These are phyloP conservation scores for Ischnura elegans DNA, from an alignment of 2,888 invertebrate genomes.

Conservation along the genomic window DNA sequence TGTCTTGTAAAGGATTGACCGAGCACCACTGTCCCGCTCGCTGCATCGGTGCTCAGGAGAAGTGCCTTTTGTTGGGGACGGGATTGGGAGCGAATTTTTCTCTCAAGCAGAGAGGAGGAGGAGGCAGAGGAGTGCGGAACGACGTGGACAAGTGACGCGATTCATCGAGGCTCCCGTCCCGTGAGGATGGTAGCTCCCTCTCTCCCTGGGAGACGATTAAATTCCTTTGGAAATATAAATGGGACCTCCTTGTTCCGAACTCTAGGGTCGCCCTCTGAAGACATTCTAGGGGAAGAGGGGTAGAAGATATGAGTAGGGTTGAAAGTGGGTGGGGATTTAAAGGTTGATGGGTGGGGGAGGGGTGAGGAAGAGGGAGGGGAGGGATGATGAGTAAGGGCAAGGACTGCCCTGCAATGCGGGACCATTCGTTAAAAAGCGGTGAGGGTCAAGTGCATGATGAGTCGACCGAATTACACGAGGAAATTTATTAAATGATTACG, in stretches of 20 bases:
- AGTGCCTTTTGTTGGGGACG: not conserved
- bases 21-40: not conserved
- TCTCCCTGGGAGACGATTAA: not conserved
- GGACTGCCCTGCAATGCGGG: constrained; percentile 16
- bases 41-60: not conserved
- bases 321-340: not conserved
- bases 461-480: not conserved
- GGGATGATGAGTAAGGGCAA: not conserved
- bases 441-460: constrained; percentile 35
- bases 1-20: not conserved
- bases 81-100: not conserved
- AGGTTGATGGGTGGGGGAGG: not conserved
- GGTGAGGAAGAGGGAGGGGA: not conserved
- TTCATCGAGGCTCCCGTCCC: not conserved
- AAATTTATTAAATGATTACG: constrained; percentile 25
- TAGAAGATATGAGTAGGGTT: no score
- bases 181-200: not conserved
- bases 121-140: not conserved
- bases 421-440: not conserved
- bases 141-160: not conserved
- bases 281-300: not conserved
- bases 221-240: constrained; percentile 24
- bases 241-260: constrained; percentile 15
- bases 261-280: not conserved
- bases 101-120: not conserved